These are phyloP conservation scores for Frankliniella fusca DNA, from an alignment of 2,888 invertebrate genomes.

Conservation along the genomic window DNA sequence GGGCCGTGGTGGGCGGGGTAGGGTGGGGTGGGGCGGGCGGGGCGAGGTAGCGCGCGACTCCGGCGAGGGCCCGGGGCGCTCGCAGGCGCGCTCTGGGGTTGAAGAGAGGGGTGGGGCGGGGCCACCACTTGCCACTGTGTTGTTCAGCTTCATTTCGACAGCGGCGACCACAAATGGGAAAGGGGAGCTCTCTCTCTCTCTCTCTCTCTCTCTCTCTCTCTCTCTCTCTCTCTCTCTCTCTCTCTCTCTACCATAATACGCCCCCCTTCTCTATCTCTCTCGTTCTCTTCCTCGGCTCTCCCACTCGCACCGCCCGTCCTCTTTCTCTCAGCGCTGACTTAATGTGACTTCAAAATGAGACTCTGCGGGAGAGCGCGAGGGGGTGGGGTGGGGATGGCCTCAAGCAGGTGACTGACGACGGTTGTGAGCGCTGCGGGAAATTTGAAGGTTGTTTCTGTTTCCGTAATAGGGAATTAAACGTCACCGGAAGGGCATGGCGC, in stretches of 20 bases:
- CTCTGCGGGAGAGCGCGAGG: neutral
- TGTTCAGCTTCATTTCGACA: neutral
- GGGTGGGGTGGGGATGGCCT: neutral
- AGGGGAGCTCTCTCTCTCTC: neutral
- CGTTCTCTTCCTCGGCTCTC: no score
- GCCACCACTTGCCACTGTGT: slow-evolving; percentile 8
- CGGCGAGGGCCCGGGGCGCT: no score
- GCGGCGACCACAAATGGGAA: neutral
- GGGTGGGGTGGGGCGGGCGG: neutral
- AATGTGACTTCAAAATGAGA: neutral
- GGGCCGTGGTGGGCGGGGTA: neutral
- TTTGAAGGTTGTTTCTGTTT: no score
- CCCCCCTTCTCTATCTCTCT: no score
- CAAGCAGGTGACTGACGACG: neutral
- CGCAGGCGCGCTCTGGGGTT: neutral
- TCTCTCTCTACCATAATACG: no score
- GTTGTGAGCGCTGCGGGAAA: neutral
- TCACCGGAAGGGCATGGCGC: no score
- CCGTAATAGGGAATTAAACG: no score
- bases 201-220: no score
- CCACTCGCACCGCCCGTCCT: no score
- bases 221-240: no score
- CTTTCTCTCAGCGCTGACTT: neutral
- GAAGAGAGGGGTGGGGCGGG: neutral
- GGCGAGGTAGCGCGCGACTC: no score